A percentile compares a stretch with the other conserved stretches of the same genome.
Evolutionary conservation across 2,888 invertebrate genomes (phyloP).

Genomic region (Colletes collaris): DNA sequence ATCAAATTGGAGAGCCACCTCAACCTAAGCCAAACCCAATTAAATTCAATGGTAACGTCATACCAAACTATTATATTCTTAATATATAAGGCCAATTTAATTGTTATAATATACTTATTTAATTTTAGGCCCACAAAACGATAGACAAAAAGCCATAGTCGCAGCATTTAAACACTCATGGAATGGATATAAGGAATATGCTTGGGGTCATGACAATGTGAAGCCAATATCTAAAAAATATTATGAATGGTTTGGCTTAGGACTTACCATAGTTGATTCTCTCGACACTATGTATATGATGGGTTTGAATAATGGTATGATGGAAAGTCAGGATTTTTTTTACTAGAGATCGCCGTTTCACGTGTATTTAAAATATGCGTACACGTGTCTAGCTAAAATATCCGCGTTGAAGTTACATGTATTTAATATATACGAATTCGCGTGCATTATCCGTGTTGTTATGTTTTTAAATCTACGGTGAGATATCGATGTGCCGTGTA

Average conservation of each 20-base stretch:
- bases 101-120: neutral
- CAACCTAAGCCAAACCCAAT: conserved; percentile 76
- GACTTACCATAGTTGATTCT: conserved; percentile 97
- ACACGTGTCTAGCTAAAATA: too few species aligned
- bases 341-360: too few species aligned
- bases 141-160: conserved; percentile 92
- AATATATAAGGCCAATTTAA: neutral
- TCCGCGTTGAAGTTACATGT: too few species aligned
- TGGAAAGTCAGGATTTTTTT: neutral
- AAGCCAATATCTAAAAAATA: conserved; percentile 93
- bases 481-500: neutral
- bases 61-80: conserved; percentile 2
- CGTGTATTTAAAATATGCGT: too few species aligned
- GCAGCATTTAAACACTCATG: conserved; percentile 96
- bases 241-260: conserved; percentile 97
- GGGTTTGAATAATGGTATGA: conserved; percentile 93
- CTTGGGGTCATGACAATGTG: conserved; percentile 99
- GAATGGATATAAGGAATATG: conserved; percentile 95
- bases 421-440: too few species aligned
- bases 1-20: conserved; percentile 80
- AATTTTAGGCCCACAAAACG: conserved; percentile 89
- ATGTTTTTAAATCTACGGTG: neutral
- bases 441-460: too few species aligned
- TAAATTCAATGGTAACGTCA: conserved; percentile 75
- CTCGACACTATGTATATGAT: conserved; percentile 98